Conservation (phyloP, 2,113 vertebrate genomes). For the Gopherus flavomarginatus region DNA sequence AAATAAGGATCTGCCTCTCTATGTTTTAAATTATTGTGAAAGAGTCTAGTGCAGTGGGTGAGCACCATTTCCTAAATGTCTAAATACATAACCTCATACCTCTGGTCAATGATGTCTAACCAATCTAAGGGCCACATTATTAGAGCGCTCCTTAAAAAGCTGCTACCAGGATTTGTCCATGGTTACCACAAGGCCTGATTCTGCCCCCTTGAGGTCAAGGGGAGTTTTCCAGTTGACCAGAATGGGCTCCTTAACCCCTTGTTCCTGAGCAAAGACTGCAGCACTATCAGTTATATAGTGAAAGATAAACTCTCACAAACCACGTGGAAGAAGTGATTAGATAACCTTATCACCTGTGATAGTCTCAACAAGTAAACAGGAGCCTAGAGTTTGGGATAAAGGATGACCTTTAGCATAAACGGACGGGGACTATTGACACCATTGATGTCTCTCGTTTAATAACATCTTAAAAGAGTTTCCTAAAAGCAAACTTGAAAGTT, state of each 20-base stretch:
- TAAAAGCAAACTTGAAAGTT: not conserved
- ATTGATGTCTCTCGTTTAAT: not conserved
- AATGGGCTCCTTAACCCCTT: not conserved
- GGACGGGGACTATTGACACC: not conserved
- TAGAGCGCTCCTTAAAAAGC: constrained; percentile 54
- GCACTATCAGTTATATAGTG: fast-evolving
- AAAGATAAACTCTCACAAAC: fast-evolving
- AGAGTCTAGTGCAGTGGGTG: constrained; percentile 42
- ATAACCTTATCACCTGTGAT: not conserved
- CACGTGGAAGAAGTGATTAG: not conserved
- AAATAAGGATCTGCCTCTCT: constrained; percentile 47
- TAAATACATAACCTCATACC: constrained; percentile 62
- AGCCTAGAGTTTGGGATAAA: not conserved
- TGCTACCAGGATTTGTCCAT: constrained; percentile 42
- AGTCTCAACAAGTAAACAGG: not conserved
- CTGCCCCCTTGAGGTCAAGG: not conserved
- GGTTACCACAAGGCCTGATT: not conserved
- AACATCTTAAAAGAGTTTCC: not conserved
- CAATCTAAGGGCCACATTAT: constrained; percentile 59
- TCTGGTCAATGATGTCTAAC: constrained; percentile 65
- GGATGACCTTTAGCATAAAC: not conserved
- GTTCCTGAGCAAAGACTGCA: fast-evolving
- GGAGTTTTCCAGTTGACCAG: not conserved
- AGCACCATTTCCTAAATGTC: constrained; percentile 58
- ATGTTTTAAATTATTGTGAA: constrained; percentile 40